These are phyloP conservation scores for Atta colombica DNA, from an alignment of 1,140 invertebrate genomes.

Conservation along the genomic window DNA sequence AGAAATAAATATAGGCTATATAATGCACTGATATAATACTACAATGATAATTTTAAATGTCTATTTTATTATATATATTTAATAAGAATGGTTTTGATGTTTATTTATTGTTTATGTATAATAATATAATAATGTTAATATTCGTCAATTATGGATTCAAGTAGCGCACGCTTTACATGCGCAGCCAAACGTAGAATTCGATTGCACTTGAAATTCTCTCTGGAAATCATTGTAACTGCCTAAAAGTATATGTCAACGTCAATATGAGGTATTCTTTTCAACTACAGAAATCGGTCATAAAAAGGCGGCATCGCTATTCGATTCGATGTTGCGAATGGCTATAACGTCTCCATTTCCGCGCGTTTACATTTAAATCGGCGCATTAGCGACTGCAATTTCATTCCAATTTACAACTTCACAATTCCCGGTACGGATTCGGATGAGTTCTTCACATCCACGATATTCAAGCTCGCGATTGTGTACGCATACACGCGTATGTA, in stretches of 20 bases:
- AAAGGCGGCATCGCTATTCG: conserved; percentile 38
- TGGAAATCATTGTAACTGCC: conserved; percentile 15
- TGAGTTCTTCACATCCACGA: conserved; percentile 51
- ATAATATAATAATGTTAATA: not conserved
- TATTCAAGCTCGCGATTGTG: conserved; percentile 31
- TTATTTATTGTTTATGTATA: not conserved
- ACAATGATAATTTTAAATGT: not conserved
- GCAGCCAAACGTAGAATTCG: conserved; percentile 15
- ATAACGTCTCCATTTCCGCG: conserved; percentile 74
- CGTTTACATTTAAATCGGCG: conserved; percentile 82
- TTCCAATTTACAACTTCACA: conserved; percentile 79
- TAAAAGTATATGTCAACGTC: conserved; percentile 31
- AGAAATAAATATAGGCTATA: not conserved
- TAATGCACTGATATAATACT: too few relatives aligned
- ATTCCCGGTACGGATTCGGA: conserved; percentile 57
- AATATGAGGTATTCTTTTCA: conserved; percentile 38
- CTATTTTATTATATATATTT: not conserved
- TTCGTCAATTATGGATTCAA: conserved; percentile 1
- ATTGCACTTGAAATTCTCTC: conserved; percentile 1
- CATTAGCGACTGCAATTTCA: conserved; percentile 80
- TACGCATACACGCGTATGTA: not conserved
- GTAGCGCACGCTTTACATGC: not conserved
- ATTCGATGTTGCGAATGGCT: conserved; percentile 58
- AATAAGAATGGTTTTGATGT: not conserved
- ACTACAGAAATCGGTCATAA: conserved; percentile 44